Base-by-base conservation (phyloP, 2,797 vertebrate genomes). In the Pelochelys cantorii region DNA sequence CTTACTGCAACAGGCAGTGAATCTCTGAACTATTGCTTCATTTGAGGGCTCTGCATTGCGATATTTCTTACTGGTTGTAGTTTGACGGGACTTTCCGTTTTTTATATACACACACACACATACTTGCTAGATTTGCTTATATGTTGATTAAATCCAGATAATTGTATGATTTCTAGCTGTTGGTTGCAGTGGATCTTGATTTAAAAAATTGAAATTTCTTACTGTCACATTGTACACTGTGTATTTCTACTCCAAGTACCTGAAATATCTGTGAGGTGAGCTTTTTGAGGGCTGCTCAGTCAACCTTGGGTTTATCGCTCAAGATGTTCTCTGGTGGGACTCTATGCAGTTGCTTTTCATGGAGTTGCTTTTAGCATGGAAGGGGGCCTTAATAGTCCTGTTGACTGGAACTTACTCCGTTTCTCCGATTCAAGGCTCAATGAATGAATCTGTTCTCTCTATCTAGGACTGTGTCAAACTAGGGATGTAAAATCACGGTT, bases 1-100 rank as follows among this genome's bases (percentile, higher is more conserved):
- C 11, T 48, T 48, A 5, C 31, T 37, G 0, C 31, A 57, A 23
- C 15, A 20, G 0, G 2, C 10, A 15, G 23, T 52, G 27, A 29
- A 5, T 3, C 13, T 80, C 13, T 87, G 74, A 15, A 29, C 13
- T 0, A 0, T 71, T 29, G 8, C 29, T 74, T 55, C 0, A 7
- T 68, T 42, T 59, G 78, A 15, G 55, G 54, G 53, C 59, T 54
- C 12, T 34, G 55, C 59, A 29, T 20, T 81, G 81, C 80, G 5
- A 62, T 34, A 3, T 17, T 74, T 23, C 71, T 75, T 75, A 37
- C 42, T 42, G 71, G 42, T 75, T 42, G 37, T 48, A 25, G 37
- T 48, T 75, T 42, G 34, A 42, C 48, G 71, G 34, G 37, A 65
- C 62, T 65, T 65, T 34, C 14, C 27, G 42, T 42, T 42, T 42